A percentile compares a stretch with the other conserved stretches of the same genome.
Evolutionary conservation across 2,888 invertebrate genomes (phyloP).

Genomic region (Hirtodrosophila confusa): DNA sequence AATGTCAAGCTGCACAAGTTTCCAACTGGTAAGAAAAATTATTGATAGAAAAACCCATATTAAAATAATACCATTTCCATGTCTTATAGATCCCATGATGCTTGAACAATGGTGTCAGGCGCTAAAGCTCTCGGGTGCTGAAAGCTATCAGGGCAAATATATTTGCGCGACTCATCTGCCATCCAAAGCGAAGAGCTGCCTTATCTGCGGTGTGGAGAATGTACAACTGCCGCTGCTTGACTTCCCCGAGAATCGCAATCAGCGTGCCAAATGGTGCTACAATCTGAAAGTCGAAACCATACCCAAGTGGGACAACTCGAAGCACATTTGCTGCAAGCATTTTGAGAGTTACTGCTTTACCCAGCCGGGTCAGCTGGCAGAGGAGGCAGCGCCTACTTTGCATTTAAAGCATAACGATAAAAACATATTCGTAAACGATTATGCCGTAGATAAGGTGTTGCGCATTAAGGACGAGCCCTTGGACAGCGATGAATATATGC

Average conservation of each 20-base stretch:
- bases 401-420: constrained; percentile 70
- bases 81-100: constrained; percentile 39
- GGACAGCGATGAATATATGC: constrained; percentile 58
- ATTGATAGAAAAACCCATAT: neutral
- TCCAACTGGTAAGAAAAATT: constrained; percentile 60
- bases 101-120: constrained; percentile 64
- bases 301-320: constrained; percentile 61
- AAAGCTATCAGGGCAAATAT: constrained; percentile 40
- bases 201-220: constrained; percentile 54
- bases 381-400: constrained; percentile 77
- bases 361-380: constrained; percentile 53
- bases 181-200: constrained; percentile 38
- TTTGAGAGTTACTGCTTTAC: constrained; percentile 66
- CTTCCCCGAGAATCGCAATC: constrained; percentile 67
- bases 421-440: constrained; percentile 71
- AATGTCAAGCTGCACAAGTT: constrained; percentile 59
- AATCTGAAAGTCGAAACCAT: constrained; percentile 66
- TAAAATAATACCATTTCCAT: no score
- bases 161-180: constrained; percentile 61
- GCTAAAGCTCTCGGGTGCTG: constrained; percentile 40
- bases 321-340: constrained; percentile 72
- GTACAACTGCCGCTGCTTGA: constrained; percentile 53
- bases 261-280: constrained; percentile 69
- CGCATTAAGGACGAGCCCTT: constrained; percentile 64
- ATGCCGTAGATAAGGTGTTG: constrained; percentile 31